phyloP scores from a whole-genome alignment of 2,797 vertebrate species.

The Phrynocephalus vlangalii region DNA sequence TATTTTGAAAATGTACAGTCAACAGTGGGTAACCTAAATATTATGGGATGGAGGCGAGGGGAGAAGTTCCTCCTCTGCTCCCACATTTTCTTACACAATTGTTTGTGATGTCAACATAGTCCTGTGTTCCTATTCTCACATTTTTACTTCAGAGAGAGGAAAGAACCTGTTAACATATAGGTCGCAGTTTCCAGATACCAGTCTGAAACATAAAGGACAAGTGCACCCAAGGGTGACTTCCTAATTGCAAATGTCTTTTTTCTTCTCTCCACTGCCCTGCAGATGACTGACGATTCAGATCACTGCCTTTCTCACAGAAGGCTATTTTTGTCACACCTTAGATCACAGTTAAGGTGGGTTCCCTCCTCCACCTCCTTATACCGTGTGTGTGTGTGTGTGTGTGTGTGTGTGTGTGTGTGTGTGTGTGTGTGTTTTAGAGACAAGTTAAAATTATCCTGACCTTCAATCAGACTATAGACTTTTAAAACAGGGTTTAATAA shows the following conservation, averaged over 20 bases:
- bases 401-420: slow-evolving; percentile 15
- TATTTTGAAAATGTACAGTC: not conserved
- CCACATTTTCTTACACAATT: not conserved
- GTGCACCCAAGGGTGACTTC: slow-evolving; percentile 44
- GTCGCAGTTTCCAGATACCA: slow-evolving; percentile 36
- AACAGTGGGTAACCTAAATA: not conserved
- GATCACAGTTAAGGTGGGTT: slow-evolving; percentile 47
- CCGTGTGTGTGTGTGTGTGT: not conserved
- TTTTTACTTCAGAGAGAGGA: not conserved
- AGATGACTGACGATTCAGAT: slow-evolving; percentile 62
- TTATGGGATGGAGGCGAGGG: not conserved
- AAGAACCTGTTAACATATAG: slow-evolving; percentile 9
- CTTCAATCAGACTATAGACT: slow-evolving; percentile 30
- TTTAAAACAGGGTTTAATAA: slow-evolving; percentile 13
- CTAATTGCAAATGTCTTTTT: slow-evolving; percentile 64
- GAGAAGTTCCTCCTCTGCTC: not conserved
- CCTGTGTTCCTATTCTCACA: not conserved
- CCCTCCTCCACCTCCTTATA: not conserved
- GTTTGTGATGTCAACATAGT: not conserved
- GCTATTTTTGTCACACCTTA: slow-evolving; percentile 68
- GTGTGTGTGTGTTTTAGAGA: slow-evolving; percentile 30
- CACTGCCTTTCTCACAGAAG: slow-evolving; percentile 62
- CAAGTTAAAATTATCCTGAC: slow-evolving; percentile 33
- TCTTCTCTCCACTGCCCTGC: slow-evolving; percentile 48
- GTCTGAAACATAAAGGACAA: slow-evolving; percentile 61